phyloP scores from a whole-genome alignment of 2,797 vertebrate genomes.

The Craterocephalus amniculus region DNA sequence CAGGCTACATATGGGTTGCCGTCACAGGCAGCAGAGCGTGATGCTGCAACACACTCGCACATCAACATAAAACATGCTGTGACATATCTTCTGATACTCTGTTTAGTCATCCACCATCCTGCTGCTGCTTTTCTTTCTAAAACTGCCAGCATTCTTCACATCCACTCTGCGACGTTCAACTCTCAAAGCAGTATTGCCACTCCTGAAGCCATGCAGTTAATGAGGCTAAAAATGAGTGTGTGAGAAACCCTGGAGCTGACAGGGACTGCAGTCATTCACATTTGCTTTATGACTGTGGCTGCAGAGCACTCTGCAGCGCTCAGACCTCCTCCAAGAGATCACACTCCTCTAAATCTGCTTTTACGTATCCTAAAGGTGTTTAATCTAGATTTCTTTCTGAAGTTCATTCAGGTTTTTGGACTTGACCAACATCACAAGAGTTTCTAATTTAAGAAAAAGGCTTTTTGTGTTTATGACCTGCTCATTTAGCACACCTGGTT shows the following conservation, averaged over 20 bases:
- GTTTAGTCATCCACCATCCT: neutral
- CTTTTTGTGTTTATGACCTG: conserved; percentile 37
- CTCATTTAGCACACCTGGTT: conserved; percentile 47
- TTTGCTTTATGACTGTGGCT: neutral
- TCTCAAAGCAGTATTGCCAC: neutral
- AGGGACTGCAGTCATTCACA: neutral
- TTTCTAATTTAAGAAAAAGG: neutral
- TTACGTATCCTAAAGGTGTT: neutral
- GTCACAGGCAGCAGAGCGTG: neutral
- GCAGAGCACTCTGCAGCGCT: neutral
- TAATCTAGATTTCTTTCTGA: conserved; percentile 6
- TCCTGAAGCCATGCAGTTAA: neutral
- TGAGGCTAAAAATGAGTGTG: conserved; percentile 5
- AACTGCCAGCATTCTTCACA: neutral
- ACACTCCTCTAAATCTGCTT: neutral
- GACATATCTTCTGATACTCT: neutral
- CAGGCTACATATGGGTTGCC: neutral
- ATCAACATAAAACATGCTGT: neutral
- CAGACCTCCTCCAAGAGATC: neutral
- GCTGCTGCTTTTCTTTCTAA: neutral
- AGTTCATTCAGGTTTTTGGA: neutral
- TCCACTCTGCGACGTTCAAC: neutral
- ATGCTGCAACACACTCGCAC: neutral
- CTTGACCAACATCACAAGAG: neutral
- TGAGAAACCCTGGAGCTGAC: conserved; percentile 1